Evolutionary conservation across 2,113 vertebrate genomes (phyloP).

Genomic region (Vulpes ferrilata): DNA sequence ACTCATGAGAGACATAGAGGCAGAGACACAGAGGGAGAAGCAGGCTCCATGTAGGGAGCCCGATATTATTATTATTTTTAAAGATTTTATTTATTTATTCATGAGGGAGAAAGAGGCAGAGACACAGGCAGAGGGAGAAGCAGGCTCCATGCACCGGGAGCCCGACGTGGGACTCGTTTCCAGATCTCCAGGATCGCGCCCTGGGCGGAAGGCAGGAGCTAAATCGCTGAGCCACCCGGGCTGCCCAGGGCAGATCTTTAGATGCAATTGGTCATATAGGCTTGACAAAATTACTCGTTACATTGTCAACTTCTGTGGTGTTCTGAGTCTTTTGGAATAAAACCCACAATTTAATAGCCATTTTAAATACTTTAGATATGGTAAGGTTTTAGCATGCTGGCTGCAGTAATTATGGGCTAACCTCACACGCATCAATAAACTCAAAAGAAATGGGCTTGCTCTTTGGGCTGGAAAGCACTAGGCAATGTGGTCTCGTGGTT

Average conservation of each 20-base stretch:
- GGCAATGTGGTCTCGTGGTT: not conserved
- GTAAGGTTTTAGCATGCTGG: not conserved
- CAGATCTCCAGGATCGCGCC: no score
- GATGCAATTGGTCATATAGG: not conserved
- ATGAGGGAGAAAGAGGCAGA: no score
- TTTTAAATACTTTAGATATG: not conserved
- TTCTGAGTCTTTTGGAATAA: not conserved
- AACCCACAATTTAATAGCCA: not conserved
- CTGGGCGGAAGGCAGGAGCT: no score
- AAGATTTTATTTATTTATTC: no score
- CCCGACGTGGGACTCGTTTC: no score
- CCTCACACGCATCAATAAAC: not conserved
- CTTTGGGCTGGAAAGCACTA: not conserved
- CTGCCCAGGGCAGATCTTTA: not conserved
- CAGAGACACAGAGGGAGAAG: no score
- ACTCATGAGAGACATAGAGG: no score
- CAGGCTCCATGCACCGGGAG: no score
- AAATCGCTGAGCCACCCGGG: no score
- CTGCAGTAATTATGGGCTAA: not conserved
- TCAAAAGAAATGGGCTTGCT: constrained; percentile 26
- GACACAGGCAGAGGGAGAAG: no score
- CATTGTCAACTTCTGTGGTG: not conserved
- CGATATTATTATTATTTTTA: no score
- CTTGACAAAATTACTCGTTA: not conserved
- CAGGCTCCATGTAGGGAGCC: no score